A percentile compares a stretch with the other conserved stretches of the same genome.
phyloP scores from a whole-genome alignment of 1,140 invertebrate genomes.

The Nebria ingens region DNA sequence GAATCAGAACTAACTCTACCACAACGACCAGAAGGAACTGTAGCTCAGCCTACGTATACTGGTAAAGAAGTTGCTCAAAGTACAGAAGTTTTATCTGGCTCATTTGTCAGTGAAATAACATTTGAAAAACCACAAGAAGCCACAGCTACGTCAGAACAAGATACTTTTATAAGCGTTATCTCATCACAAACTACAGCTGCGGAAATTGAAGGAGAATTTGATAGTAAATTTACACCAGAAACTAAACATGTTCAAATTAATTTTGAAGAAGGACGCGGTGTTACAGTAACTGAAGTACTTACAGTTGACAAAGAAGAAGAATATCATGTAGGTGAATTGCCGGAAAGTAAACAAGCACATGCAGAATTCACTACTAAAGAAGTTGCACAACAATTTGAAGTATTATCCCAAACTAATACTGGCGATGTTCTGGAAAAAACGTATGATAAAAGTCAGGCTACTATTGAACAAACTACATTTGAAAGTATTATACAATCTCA shows the following conservation, averaged over 20 bases:
- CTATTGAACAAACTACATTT: constrained; percentile 35
- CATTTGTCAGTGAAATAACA: constrained; percentile 18
- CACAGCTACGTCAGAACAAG: constrained; percentile 20
- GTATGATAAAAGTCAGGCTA: constrained; percentile 30
- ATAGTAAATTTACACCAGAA: constrained; percentile 22
- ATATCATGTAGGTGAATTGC: constrained; percentile 23
- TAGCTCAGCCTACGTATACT: constrained; percentile 26
- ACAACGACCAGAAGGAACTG: constrained; percentile 25
- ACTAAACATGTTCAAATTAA: constrained; percentile 32
- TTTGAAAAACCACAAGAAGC: constrained; percentile 19
- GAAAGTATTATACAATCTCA: constrained; percentile 41
- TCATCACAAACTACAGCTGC: constrained; percentile 21
- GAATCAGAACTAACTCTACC: constrained; percentile 27
- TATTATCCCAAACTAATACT: constrained; percentile 30
- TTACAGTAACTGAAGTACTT: constrained; percentile 37
- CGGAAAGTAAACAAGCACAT: constrained; percentile 21
- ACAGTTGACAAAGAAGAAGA: constrained; percentile 34
- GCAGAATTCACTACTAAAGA: constrained; percentile 34
- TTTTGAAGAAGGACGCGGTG: constrained; percentile 35
- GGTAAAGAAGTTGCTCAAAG: constrained; percentile 32
- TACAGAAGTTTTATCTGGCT: constrained; percentile 31
- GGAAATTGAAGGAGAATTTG: constrained; percentile 28
- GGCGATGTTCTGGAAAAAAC: constrained; percentile 27
- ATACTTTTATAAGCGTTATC: constrained; percentile 20
- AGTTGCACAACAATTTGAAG: constrained; percentile 36